Percentiles rank a stretch among this genome's conserved stretches.
Conservation (phyloP, 2,113 vertebrate species). For the Sylvia atricapilla region DNA sequence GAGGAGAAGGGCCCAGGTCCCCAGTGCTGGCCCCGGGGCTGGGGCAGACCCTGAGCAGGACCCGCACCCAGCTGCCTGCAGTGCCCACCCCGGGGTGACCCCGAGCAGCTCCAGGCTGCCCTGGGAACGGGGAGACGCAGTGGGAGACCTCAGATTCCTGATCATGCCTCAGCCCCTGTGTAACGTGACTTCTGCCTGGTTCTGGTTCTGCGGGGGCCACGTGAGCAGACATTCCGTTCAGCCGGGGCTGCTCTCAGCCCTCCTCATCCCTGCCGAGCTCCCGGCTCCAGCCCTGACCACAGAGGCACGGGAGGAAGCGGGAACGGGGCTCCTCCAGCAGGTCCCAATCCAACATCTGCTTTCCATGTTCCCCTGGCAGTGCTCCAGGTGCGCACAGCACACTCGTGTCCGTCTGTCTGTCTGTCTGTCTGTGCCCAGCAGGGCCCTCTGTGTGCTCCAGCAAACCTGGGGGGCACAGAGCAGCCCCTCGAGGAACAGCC, state of each 20-base stretch:
- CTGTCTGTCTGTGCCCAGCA: not conserved
- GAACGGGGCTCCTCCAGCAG: not conserved
- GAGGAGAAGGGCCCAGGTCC: not conserved
- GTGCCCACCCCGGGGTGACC: rapidly evolving
- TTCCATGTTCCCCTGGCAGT: constrained; percentile 3
- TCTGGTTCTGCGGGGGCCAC: rapidly evolving
- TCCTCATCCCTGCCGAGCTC: not conserved
- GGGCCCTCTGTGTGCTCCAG: not conserved
- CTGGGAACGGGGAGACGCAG: rapidly evolving
- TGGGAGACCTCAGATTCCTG: not conserved
- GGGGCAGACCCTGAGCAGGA: too few relatives aligned
- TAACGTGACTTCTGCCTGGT: rapidly evolving
- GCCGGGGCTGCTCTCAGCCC: not conserved
- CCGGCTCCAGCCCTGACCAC: not conserved
- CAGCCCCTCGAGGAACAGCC: not conserved
- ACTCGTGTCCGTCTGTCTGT: not conserved
- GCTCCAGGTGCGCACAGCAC: not conserved
- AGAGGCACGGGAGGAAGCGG: not conserved
- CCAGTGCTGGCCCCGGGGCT: rapidly evolving
- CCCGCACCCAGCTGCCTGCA: not conserved
- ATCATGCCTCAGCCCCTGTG: rapidly evolving
- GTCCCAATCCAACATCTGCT: constrained; percentile 56
- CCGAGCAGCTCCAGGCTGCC: not conserved
- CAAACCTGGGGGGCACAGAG: not conserved
- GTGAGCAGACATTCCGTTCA: not conserved